phyloP scores from a whole-genome alignment of 1,140 invertebrate species.

The Gonioctena quinquepunctata region DNA sequence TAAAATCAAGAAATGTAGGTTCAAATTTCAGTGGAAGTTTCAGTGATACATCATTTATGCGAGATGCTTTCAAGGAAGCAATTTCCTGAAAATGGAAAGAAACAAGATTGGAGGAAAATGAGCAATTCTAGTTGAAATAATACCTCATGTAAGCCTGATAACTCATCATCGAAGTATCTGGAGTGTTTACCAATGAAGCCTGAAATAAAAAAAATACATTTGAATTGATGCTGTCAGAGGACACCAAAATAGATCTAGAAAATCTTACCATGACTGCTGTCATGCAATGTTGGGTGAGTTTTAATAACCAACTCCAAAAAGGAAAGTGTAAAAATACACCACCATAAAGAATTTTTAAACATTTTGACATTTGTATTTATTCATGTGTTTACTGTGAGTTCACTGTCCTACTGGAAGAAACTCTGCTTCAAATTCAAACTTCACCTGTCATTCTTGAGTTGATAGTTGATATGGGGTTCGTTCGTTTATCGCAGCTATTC shows the following conservation, averaged over 20 bases:
- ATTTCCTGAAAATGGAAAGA: slow-evolving; percentile 45
- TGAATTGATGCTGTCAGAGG: slow-evolving; percentile 11
- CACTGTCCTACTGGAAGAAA: too few species aligned
- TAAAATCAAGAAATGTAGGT: slow-evolving; percentile 69
- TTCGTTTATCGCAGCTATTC: too few species aligned
- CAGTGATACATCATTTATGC: slow-evolving; percentile 45
- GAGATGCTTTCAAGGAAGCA: slow-evolving; percentile 46
- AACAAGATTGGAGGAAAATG: not conserved
- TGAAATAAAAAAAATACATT: slow-evolving; percentile 33
- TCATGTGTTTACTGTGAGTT: not conserved
- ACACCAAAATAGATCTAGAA: slow-evolving; percentile 20
- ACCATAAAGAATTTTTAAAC: slow-evolving; percentile 47
- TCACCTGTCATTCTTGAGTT: too few species aligned
- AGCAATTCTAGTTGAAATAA: not conserved
- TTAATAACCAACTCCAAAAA: slow-evolving; percentile 51
- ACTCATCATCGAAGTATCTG: slow-evolving; percentile 50
- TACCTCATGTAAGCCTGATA: slow-evolving; percentile 51
- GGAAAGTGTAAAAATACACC: slow-evolving; percentile 51
- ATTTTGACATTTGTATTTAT: slow-evolving; percentile 43
- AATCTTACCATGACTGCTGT: slow-evolving; percentile 54
- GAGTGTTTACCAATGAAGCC: slow-evolving; percentile 52
- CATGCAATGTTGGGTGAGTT: slow-evolving; percentile 54
- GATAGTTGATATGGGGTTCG: too few species aligned
- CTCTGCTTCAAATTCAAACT: too few species aligned
- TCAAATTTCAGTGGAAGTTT: slow-evolving; percentile 58